Evolutionary conservation across 2,888 invertebrate genomes (phyloP), one percentile per base, ranked within the genome.

Genomic region (Ditylenchus weischeri): DNA sequence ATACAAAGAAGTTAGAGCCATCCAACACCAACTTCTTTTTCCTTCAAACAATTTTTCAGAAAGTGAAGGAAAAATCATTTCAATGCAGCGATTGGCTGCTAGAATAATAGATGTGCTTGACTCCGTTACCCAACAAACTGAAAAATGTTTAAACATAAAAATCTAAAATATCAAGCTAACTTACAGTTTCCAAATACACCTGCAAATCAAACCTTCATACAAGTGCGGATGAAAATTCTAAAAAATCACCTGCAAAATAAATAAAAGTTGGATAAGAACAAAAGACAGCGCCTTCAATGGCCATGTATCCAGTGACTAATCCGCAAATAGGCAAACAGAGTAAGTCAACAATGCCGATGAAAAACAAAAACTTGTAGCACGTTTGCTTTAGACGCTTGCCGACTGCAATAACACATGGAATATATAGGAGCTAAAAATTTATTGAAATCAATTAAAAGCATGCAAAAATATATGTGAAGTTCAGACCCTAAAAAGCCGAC

Each of bases 31-130:
- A 3, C 59, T 65, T 65, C 60, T 50, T 10, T 38, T 71, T 7
- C 50, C 63, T 13, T 38, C 29, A 18, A 65, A 68, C 35, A 68
- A 50, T 13, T 29, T n/a, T 38, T 54, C 47, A 0, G 48, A 69
- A 47, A 64, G 48, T 6, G 15, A 38, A 29, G 68, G 70, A 36
- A 38, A 57, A 19, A 71, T 57, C 36, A 69, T 47, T 21, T 68
- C 68, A 8, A 68, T 54, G 59, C 68, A 68, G n/a, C 68, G 71
- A 43, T 69, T 68, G 47, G 70, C 35, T n/a, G 69, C 68, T 19
- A 68, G 64, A 29, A 68, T 61, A 10, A 68, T 58, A 18, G 47
- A 43, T 19, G 69, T 65, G 13, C 47, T 60, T 8, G 57, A 57
- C 23, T 69, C 69, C 19, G 57, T 71, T 19, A 60, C 59, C 70